Evolutionary conservation across 2,797 vertebrate genomes (phyloP).

Genomic region (Manis crassicaudata): DNA sequence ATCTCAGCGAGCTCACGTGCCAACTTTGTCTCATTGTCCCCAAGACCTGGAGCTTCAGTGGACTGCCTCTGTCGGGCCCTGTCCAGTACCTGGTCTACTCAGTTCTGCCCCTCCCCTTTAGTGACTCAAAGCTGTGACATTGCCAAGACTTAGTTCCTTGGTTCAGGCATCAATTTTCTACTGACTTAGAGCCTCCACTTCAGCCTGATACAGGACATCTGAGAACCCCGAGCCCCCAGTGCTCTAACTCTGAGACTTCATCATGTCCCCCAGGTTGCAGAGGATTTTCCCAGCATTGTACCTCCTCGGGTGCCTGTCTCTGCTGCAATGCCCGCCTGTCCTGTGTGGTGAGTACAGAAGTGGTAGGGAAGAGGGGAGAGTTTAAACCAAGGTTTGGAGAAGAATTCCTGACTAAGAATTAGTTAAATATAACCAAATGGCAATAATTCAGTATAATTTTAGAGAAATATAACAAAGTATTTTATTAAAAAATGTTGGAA

Average conservation of each 20-base stretch:
- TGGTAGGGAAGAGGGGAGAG: neutral
- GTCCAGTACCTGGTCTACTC: neutral
- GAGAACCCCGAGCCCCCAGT: neutral
- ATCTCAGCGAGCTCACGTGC: neutral
- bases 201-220: neutral
- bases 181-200: neutral
- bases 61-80: neutral
- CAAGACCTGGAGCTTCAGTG: neutral
- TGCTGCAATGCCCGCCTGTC: neutral
- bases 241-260: neutral
- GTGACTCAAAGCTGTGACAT: neutral
- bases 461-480: neutral
- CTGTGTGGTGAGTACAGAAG: slow-evolving; percentile 26
- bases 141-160: neutral
- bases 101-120: neutral
- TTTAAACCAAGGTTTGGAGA: neutral
- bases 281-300: neutral
- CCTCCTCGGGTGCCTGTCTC: neutral
- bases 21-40: neutral
- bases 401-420: neutral
- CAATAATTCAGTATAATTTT: neutral
- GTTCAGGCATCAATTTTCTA: neutral
- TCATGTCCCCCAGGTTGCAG: neutral
- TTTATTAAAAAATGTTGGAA: neutral
- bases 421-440: neutral